Evolutionary conservation across 2,113 vertebrate genomes (phyloP), one percentile per base, ranked within the genome.

Genomic region (Rafetus swinhoei): DNA sequence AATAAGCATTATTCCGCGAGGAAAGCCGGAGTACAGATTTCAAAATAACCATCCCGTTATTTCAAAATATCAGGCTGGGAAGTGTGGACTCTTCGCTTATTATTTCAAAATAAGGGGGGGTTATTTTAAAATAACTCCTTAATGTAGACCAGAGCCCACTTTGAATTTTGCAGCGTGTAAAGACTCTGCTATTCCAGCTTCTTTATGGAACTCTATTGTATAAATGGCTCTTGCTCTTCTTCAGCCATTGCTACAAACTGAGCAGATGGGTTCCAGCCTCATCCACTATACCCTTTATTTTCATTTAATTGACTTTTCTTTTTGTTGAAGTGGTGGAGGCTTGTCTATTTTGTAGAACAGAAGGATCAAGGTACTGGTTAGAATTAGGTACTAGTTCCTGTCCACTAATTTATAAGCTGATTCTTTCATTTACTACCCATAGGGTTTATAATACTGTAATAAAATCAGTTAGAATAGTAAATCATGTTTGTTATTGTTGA

Each of bases 231-330:
- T 80, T 56, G 22, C 2, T 77, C 83, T 92, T 95, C 90, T 82
- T 85, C 74, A 79, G 25, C 32, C 32, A 88, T 82, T 91, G 93
- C 84, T 86, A 93, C 82, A 29, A 80, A 77, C 60, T 88, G 2
- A 9, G 82, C 82, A 84, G 92, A 92, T 94, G 86, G 93, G 81
- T 93, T 82, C 89, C 93, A 88, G 92, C 74, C 52, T 89, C 89
- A 97, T 95, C 92, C 94, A 86, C 79, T 93, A 87, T 77, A 50
- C 92, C 92, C 94, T 89, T 81, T 59, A 86, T 85, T 88, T 32
- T 32, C 54, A 79, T 88, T 84, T 59, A n/a, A 79, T 13, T 50
- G 5, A 22, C 82, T 79, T n/a, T 69, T n/a, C 29, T 32, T n/a
- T 65, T 57, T 77, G 29, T 56, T 45, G n/a, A 76, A 24, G 32